These are phyloP conservation scores for Meliscaeva auricollis DNA, from an alignment of 2,888 invertebrate genomes.

Conservation along the genomic window DNA sequence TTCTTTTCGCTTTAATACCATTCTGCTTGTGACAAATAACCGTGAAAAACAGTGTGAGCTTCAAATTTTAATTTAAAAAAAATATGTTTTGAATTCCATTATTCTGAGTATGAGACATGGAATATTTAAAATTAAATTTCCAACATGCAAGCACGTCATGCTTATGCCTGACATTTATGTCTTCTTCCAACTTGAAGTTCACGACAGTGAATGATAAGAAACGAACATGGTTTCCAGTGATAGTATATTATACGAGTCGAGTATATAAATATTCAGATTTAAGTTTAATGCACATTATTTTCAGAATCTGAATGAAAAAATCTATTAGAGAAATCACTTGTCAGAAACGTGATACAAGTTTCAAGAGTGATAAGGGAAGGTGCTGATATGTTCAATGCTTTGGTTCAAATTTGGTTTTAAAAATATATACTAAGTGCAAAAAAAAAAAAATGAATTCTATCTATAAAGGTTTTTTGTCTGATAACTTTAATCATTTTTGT, in stretches of 20 bases:
- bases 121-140: conserved; percentile 9
- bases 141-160: conserved; percentile 35
- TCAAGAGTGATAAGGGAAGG: conserved; percentile 19
- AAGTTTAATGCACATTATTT: conserved; percentile 2
- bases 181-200: conserved; percentile 22
- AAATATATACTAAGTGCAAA: too few relatives aligned
- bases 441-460: neutral
- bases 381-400: neutral
- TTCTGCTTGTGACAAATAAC: conserved; percentile 12
- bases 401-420: neutral
- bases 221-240: neutral
- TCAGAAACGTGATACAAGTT: conserved; percentile 48
- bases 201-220: conserved; percentile 43
- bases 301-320: neutral
- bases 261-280: too few relatives aligned
- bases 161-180: conserved; percentile 15
- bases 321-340: conserved; percentile 30
- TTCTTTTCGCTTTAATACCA: neutral
- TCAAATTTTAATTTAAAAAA: conserved; percentile 10
- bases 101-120: neutral
- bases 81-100: neutral
- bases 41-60: neutral
- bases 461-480: neutral
- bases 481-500: neutral
- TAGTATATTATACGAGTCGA: neutral